A percentile compares a stretch with the other conserved stretches of the same genome.
phyloP scores from a whole-genome alignment of 2,113 vertebrate species.

The Laticauda laticaudata region DNA sequence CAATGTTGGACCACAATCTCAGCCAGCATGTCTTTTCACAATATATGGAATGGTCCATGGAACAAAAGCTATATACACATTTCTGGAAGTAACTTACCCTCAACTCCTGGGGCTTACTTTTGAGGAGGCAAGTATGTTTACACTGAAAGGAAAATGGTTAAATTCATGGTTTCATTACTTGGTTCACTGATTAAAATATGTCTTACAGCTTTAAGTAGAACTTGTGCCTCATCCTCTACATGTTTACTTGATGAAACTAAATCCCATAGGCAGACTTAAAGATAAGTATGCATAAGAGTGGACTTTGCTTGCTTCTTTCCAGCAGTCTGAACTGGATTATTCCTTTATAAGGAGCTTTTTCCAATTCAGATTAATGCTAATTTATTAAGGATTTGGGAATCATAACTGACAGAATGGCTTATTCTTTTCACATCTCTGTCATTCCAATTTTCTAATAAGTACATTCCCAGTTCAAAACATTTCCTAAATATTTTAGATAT shows the following conservation, averaged over 20 bases:
- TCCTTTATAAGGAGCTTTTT: neutral
- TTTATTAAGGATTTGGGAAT: neutral
- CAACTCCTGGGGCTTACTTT: neutral
- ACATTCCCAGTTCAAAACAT: constrained; percentile 61
- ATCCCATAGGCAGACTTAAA: neutral
- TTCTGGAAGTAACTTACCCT: neutral
- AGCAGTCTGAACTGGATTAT: neutral
- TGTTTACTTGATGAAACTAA: neutral
- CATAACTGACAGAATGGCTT: neutral
- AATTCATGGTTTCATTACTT: neutral
- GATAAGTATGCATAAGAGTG: neutral
- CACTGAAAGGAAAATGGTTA: neutral
- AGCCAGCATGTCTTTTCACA: neutral
- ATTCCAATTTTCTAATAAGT: constrained; percentile 22
- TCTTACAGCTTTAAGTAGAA: neutral
- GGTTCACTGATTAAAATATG: neutral
- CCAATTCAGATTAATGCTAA: neutral
- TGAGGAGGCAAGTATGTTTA: neutral
- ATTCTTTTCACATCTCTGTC: neutral
- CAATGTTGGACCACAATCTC: neutral
- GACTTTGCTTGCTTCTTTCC: neutral
- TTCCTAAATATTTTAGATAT: constrained; percentile 59
- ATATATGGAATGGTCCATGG: neutral
- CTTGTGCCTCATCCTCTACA: neutral
- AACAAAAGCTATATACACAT: neutral